These are phyloP conservation scores for Amiota minor DNA, from an alignment of 2,888 invertebrate species.

Conservation along the genomic window DNA sequence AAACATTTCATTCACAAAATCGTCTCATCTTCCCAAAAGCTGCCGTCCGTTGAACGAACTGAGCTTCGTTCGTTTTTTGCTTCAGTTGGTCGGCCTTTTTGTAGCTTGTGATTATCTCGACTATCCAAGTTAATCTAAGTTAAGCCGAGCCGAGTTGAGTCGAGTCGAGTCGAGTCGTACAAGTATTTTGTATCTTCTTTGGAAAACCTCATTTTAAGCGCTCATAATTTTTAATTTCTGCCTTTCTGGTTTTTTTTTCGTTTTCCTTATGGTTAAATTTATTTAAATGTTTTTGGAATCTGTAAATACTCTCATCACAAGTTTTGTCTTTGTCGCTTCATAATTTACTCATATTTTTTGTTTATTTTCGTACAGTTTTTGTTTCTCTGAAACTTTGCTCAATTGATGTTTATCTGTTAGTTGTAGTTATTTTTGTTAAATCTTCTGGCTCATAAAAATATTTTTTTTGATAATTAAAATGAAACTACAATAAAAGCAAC, in stretches of 20 bases:
- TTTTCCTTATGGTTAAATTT: constrained; percentile 51
- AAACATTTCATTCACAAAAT: constrained; percentile 54
- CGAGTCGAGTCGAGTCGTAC: constrained; percentile 25
- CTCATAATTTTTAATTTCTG: constrained; percentile 61
- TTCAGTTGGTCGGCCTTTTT: constrained; percentile 1
- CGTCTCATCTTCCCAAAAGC: constrained; percentile 34
- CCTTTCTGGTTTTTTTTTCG: constrained; percentile 43
- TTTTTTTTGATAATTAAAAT: constrained; percentile 64
- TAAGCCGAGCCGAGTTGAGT: too few relatives aligned
- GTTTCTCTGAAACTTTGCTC: constrained; percentile 27
- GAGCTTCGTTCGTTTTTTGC: not conserved
- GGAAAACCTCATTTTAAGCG: constrained; percentile 57
- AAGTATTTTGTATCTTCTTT: constrained; percentile 59
- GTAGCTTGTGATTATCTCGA: constrained; percentile 37
- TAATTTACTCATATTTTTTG: constrained; percentile 35
- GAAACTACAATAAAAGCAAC: constrained; percentile 54
- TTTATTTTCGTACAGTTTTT: constrained; percentile 39
- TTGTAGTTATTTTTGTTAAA: constrained; percentile 47
- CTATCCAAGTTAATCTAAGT: too few relatives aligned
- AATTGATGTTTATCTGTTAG: constrained; percentile 37
- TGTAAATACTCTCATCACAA: constrained; percentile 61
- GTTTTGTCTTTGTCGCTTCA: constrained; percentile 38
- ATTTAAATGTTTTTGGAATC: constrained; percentile 55
- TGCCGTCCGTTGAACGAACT: constrained; percentile 39
- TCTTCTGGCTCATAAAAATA: constrained; percentile 56